phyloP scores from a whole-genome alignment of 2,113 vertebrate genomes.

The Harpagus bidentatus region DNA sequence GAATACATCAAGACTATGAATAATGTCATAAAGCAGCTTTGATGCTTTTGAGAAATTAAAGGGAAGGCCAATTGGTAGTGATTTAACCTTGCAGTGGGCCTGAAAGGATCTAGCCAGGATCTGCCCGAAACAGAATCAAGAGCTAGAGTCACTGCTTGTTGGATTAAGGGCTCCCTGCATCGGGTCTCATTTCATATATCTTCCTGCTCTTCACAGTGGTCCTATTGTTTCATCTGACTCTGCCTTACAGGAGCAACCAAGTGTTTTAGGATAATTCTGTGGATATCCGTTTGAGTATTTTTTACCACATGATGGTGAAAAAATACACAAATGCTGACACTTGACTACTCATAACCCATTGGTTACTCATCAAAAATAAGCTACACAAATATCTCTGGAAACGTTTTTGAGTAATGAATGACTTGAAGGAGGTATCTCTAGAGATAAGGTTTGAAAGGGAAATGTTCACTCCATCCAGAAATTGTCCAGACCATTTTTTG shows the following conservation, averaged over 20 bases:
- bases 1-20: neutral
- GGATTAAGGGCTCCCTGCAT: neutral
- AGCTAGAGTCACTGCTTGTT: neutral
- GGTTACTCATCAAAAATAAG: neutral
- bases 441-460: neutral
- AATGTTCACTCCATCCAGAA: neutral
- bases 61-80: neutral
- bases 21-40: neutral
- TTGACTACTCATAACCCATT: neutral
- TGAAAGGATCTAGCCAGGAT: neutral
- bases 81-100: neutral
- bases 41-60: conserved; percentile 3
- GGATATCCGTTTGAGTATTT: neutral
- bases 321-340: neutral
- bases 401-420: neutral
- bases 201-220: neutral
- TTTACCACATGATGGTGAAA: neutral
- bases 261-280: neutral
- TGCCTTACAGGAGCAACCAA: neutral
- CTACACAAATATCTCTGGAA: neutral
- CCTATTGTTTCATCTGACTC: neutral
- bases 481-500: neutral
- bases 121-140: neutral
- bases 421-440: neutral
- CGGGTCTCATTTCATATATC: neutral